phyloP scores from a whole-genome alignment of 2,888 invertebrate species.

The Atherix ibis region DNA sequence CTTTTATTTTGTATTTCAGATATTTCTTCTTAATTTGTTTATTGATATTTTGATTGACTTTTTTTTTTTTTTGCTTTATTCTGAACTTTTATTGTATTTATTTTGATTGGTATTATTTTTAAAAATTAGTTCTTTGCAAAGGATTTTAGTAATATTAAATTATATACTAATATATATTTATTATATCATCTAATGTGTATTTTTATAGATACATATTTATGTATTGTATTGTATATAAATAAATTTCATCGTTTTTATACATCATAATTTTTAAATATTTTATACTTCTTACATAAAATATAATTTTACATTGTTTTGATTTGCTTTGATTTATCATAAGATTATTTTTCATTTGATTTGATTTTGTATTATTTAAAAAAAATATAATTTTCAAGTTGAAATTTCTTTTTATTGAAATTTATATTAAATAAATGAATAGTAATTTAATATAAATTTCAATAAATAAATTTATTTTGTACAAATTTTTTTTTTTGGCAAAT shows the following conservation, averaged over 20 bases:
- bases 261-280: background rate
- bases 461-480: too few species aligned
- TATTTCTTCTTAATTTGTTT: background rate
- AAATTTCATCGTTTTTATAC: background rate
- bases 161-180: too few species aligned
- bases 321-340: background rate
- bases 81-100: background rate
- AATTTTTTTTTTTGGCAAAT: too few species aligned
- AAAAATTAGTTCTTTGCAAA: slow-evolving; percentile 1
- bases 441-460: too few species aligned
- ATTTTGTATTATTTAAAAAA: background rate
- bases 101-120: background rate
- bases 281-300: too few species aligned
- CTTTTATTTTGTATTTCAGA: background rate
- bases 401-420: background rate
- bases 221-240: slow-evolving; percentile 1
- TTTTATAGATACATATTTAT: too few species aligned
- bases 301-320: background rate
- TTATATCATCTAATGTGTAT: too few species aligned
- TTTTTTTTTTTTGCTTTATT: background rate
- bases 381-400: background rate
- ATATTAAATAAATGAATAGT: too few species aligned
- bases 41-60: background rate
- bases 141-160: too few species aligned
- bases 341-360: background rate